phyloP scores from a whole-genome alignment of 2,113 vertebrate genomes.

The Malurus alboscapulatus region DNA sequence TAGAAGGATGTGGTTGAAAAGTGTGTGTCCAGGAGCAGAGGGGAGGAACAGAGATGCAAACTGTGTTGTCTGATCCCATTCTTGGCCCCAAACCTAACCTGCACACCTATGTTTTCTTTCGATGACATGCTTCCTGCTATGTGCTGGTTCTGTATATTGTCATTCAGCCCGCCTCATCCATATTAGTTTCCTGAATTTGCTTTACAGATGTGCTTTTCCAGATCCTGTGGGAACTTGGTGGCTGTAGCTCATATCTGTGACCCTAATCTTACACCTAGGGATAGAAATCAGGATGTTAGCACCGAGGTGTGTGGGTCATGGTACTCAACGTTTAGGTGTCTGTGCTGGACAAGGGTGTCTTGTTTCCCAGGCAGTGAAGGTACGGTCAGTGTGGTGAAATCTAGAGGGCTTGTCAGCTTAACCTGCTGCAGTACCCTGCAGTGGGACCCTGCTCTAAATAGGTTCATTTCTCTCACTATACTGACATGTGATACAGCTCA shows the following conservation, averaged over 20 bases:
- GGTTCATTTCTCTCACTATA: not conserved
- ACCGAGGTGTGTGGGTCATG: not conserved
- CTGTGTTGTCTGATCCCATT: not conserved
- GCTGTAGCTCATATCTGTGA: not conserved
- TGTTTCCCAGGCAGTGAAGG: not conserved
- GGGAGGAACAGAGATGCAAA: rapidly evolving
- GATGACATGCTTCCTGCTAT: not conserved
- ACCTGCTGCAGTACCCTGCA: not conserved
- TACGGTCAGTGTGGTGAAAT: not conserved
- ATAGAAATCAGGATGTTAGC: not conserved
- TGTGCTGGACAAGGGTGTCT: not conserved
- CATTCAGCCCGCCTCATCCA: not conserved
- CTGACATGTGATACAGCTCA: not conserved
- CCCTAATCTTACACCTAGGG: not conserved
- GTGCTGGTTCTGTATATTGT: not conserved
- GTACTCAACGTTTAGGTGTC: not conserved
- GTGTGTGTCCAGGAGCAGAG: not conserved
- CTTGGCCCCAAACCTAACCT: not conserved
- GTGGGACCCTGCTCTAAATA: not conserved
- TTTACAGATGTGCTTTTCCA: not conserved
- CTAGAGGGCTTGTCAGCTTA: not conserved
- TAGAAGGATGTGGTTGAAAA: not conserved
- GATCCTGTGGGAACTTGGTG: not conserved
- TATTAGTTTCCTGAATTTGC: not conserved
- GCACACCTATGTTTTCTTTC: not conserved